Percentiles rank a stretch among this genome's conserved stretches.
phyloP scores from a whole-genome alignment of 2,797 vertebrate species.

The Euthynnus affinis region DNA sequence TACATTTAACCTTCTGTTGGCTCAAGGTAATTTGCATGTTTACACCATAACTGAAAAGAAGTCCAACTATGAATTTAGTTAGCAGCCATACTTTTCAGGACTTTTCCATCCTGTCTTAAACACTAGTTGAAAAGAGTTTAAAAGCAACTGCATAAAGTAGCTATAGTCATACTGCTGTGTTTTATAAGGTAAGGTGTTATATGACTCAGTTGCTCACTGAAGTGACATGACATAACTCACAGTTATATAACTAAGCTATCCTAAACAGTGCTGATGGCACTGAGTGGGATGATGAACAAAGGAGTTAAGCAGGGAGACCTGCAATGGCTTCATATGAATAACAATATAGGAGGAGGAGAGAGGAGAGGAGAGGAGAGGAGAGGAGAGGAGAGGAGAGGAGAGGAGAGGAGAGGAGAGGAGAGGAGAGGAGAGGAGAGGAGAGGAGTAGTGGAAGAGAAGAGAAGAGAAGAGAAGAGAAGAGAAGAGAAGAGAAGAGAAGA shows the following conservation, averaged over 20 bases:
- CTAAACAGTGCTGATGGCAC: constrained; percentile 41
- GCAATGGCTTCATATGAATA: neutral
- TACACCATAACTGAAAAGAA: neutral
- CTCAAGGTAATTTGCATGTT: neutral
- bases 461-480: neutral
- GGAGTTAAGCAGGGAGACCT: constrained; percentile 23
- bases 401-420: neutral
- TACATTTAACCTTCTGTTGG: neutral
- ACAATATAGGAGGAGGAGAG: neutral
- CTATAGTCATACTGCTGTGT: constrained; percentile 11
- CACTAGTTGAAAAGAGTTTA: neutral
- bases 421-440: too few species aligned
- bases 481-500: too few species aligned
- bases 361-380: too few species aligned
- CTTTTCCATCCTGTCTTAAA: neutral
- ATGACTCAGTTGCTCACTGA: constrained; percentile 48
- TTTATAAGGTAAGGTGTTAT: constrained; percentile 21
- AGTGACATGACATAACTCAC: constrained; percentile 58
- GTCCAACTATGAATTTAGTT: neutral
- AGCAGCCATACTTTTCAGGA: neutral
- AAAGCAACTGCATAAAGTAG: neutral
- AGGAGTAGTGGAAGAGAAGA: neutral
- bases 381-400: neutral
- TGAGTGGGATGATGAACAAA: constrained; percentile 50
- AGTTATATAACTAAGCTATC: constrained; percentile 51